These are phyloP conservation scores for Muscina levida DNA, from an alignment of 2,888 invertebrate genomes.

Conservation along the genomic window DNA sequence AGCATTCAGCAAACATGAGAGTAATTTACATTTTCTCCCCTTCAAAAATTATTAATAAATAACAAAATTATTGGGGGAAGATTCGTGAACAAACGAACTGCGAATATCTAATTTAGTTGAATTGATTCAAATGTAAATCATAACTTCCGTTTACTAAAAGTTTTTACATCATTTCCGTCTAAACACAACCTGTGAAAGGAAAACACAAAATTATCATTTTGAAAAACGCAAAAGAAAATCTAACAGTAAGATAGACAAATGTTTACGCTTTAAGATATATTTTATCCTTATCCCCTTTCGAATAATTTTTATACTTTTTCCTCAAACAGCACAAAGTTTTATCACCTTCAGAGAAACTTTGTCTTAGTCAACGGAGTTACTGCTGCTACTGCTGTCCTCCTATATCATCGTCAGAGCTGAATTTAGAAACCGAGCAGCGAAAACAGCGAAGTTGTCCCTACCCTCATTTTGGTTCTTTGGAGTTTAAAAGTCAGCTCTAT, in stretches of 20 bases:
- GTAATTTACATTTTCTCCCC: no score
- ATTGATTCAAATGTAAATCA: slow-evolving; percentile 17
- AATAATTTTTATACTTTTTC: neutral
- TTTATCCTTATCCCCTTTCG: neutral
- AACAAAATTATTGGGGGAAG: neutral
- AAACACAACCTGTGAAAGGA: neutral
- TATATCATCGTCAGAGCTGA: no score
- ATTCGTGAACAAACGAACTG: neutral
- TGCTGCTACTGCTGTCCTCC: neutral
- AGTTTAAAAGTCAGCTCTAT: slow-evolving; percentile 46
- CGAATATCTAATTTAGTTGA: slow-evolving; percentile 1
- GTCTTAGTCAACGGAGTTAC: neutral
- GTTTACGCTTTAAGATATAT: neutral
- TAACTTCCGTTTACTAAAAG: slow-evolving; percentile 12
- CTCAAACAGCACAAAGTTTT: neutral
- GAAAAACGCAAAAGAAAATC: neutral
- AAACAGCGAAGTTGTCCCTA: neutral
- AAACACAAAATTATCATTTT: neutral
- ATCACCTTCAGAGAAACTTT: slow-evolving; percentile 6
- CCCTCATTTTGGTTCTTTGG: no score
- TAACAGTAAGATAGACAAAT: neutral
- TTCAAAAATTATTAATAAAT: no score
- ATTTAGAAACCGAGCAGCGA: neutral
- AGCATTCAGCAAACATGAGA: no score
- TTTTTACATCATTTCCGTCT: neutral